phyloP scores from a whole-genome alignment of 2,113 vertebrate genomes.

The Bubo bubo region DNA sequence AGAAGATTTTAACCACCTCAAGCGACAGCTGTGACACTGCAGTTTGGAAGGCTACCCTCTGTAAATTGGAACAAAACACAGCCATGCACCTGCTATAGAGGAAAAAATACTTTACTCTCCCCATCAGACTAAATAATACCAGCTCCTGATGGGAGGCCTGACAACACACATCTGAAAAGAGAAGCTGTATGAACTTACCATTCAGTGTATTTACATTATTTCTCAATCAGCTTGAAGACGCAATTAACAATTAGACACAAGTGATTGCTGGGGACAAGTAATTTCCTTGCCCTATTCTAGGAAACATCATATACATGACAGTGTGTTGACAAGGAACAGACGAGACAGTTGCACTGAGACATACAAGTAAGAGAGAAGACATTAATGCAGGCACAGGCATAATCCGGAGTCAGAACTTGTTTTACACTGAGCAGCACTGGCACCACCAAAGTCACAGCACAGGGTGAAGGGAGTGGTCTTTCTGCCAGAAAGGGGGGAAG shows the following conservation, averaged over 20 bases:
- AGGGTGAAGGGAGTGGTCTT: not conserved
- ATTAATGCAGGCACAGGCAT: not conserved
- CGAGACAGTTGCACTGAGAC: not conserved
- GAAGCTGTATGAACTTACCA: not conserved
- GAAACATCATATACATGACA: not conserved
- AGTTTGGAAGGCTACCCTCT: not conserved
- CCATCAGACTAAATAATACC: not conserved
- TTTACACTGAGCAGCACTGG: not conserved
- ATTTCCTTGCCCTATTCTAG: not conserved
- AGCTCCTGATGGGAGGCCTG: not conserved
- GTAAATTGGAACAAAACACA: not conserved
- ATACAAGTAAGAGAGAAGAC: not conserved
- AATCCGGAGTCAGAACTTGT: not conserved
- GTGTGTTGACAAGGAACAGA: not conserved
- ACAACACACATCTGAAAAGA: not conserved
- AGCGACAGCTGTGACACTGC: not conserved
- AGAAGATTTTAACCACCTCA: not conserved
- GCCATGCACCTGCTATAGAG: not conserved
- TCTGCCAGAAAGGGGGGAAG: not conserved
- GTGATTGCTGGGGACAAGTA: not conserved
- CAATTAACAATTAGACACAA: not conserved
- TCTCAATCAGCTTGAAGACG: not conserved
- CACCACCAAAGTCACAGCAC: not conserved
- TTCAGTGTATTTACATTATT: not conserved
- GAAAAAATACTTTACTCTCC: conserved; percentile 14